These are phyloP conservation scores for Micronycteris hirsuta DNA, from an alignment of 2,113 vertebrate genomes.

Conservation along the genomic window DNA sequence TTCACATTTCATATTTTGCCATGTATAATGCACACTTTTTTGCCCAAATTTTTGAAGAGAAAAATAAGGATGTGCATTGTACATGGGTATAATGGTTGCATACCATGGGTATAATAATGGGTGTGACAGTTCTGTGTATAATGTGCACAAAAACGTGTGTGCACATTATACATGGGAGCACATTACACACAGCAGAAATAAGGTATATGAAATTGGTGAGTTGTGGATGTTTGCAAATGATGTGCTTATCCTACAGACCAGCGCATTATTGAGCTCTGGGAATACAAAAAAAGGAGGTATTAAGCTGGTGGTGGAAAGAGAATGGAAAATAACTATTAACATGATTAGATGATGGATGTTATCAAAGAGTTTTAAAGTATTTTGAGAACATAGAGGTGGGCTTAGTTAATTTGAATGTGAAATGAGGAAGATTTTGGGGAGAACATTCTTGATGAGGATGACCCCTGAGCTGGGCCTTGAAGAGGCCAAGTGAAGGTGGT, in stretches of 20 bases:
- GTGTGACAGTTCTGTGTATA: too few relatives aligned
- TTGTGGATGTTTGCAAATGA: conserved; percentile 11
- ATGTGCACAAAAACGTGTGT: too few relatives aligned
- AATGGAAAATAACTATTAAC: not conserved
- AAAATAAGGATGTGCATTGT: too few relatives aligned
- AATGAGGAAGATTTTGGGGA: not conserved
- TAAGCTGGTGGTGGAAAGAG: not conserved
- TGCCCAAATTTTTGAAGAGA: too few relatives aligned
- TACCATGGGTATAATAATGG: too few relatives aligned
- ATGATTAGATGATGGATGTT: not conserved
- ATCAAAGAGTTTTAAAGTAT: not conserved
- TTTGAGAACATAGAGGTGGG: not conserved
- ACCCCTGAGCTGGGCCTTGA: not conserved
- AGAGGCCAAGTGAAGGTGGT: not conserved
- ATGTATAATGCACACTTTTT: too few relatives aligned
- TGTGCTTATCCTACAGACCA: not conserved
- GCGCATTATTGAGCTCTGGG: not conserved
- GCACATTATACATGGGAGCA: too few relatives aligned
- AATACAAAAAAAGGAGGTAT: not conserved
- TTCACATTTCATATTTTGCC: not conserved
- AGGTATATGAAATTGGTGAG: not conserved
- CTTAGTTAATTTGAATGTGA: not conserved
- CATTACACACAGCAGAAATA: too few relatives aligned
- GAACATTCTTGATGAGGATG: not conserved
- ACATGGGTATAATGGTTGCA: too few relatives aligned